Evolutionary conservation across 2,797 vertebrate genomes (phyloP).

Genomic region (Periparus ater): DNA sequence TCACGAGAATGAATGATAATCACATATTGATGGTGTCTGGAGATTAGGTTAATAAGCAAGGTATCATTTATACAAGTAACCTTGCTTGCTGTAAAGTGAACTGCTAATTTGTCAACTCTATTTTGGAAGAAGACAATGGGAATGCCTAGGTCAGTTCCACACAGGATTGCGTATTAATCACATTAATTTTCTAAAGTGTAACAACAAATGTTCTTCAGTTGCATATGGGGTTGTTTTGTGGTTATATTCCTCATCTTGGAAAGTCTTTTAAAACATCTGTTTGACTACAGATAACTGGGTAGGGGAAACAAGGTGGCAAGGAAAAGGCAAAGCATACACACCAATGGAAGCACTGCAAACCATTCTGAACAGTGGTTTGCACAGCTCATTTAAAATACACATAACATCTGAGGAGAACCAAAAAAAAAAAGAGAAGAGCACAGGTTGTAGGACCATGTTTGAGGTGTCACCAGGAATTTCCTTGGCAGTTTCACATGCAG

Average conservation of each 20-base stretch:
- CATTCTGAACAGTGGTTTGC: background rate
- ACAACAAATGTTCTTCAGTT: background rate
- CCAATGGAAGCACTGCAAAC: background rate
- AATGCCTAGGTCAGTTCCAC: background rate
- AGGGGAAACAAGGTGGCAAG: background rate
- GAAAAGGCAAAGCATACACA: background rate
- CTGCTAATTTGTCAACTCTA: background rate
- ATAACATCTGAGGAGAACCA: background rate
- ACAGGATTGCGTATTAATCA: background rate
- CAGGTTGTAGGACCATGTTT: background rate
- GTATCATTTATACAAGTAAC: background rate
- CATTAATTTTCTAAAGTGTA: background rate
- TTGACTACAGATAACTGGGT: background rate
- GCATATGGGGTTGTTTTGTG: background rate
- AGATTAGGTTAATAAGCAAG: background rate
- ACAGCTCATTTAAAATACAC: background rate
- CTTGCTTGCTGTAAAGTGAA: background rate
- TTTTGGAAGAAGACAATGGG: background rate
- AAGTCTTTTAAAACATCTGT: background rate
- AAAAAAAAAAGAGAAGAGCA: background rate
- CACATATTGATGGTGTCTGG: background rate
- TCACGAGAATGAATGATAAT: background rate
- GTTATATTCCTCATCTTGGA: background rate
- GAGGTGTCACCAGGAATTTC: background rate
- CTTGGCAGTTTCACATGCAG: background rate